Conservation (phyloP, 2,113 vertebrate genomes). For the Poeciliopsis retropinna region DNA sequence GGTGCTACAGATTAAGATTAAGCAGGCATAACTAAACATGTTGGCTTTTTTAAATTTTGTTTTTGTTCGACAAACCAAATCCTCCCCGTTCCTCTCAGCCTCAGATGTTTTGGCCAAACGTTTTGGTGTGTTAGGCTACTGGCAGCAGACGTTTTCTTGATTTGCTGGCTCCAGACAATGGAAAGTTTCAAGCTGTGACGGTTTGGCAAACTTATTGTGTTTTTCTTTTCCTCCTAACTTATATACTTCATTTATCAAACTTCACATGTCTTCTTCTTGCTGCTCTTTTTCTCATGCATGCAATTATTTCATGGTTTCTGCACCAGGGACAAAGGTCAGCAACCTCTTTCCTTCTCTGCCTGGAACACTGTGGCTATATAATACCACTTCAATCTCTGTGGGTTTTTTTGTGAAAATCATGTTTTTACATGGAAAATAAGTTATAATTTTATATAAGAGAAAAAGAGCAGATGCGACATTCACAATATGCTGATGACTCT, state of each 20-base stretch:
- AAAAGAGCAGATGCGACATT: too few species aligned
- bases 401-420: too few species aligned
- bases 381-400: too few species aligned
- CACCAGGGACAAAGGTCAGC: too few species aligned
- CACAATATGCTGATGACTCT: too few species aligned
- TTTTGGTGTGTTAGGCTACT: background rate
- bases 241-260: background rate
- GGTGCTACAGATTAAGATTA: background rate
- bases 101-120: background rate
- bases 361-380: too few species aligned
- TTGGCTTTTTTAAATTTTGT: background rate
- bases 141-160: background rate
- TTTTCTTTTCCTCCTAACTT: background rate
- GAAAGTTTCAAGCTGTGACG: background rate
- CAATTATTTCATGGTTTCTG: slow-evolving; percentile 1
- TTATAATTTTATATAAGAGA: too few species aligned
- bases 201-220: background rate
- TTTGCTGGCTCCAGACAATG: background rate
- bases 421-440: too few species aligned
- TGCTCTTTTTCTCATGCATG: background rate
- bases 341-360: too few species aligned
- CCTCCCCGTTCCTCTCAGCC: background rate
- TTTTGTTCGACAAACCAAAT: background rate
- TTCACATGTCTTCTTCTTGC: background rate
- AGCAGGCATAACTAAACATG: background rate